phyloP scores from a whole-genome alignment of 2,797 vertebrate species.

The Masticophis lateralis region DNA sequence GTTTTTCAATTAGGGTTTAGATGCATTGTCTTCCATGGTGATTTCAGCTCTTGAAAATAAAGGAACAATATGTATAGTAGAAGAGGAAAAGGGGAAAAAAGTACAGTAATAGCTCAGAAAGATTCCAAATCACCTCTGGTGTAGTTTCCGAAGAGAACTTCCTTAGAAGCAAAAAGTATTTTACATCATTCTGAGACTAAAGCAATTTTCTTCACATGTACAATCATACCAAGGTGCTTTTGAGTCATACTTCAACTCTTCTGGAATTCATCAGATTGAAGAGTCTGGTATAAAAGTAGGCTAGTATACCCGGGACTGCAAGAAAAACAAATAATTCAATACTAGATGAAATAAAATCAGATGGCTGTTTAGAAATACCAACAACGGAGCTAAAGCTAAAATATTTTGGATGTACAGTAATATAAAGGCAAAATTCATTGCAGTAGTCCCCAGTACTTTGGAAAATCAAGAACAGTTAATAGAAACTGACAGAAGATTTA shows the following conservation, averaged over 20 bases:
- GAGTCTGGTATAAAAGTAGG: background rate
- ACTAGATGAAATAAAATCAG: background rate
- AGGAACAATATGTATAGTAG: background rate
- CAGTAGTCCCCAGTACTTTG: background rate
- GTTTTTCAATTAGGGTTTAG: background rate
- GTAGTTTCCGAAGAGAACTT: background rate
- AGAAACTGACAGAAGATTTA: background rate
- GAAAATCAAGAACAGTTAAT: background rate
- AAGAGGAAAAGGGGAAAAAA: background rate
- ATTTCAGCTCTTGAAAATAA: background rate
- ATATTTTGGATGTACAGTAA: background rate
- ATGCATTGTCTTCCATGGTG: background rate
- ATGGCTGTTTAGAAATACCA: background rate
- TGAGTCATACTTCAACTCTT: background rate
- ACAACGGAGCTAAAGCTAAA: background rate
- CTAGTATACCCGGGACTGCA: background rate
- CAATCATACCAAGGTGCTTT: background rate
- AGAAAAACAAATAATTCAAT: background rate
- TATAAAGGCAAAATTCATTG: background rate
- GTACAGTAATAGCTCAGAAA: too few relatives aligned
- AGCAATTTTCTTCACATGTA: background rate
- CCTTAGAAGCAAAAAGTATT: background rate
- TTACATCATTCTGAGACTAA: background rate
- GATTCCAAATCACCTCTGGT: background rate
- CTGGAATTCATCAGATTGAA: background rate